Conservation (phyloP, 2,888 invertebrate genomes). For the Hipparchia semele region DNA sequence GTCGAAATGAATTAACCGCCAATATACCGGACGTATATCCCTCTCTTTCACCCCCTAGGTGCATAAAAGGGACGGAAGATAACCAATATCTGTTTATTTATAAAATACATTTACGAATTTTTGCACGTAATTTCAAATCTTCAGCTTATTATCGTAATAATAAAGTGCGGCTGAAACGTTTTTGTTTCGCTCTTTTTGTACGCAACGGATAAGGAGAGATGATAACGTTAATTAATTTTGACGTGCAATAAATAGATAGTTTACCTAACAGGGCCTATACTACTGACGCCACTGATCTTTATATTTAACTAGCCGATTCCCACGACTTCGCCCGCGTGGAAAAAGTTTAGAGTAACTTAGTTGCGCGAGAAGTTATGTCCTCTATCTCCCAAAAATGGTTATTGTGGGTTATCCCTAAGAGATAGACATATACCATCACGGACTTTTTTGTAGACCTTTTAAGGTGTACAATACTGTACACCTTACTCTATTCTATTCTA, state of each 20-base stretch:
- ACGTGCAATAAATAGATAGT: neutral
- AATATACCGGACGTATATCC: conserved; percentile 35
- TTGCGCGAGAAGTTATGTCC: no score
- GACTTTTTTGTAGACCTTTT: no score
- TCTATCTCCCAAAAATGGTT: no score
- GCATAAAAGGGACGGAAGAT: conserved; percentile 23
- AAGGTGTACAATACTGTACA: no score
- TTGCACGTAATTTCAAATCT: conserved; percentile 26
- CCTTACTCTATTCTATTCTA: no score
- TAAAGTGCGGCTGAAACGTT: conserved; percentile 27
- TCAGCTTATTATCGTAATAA: conserved; percentile 31
- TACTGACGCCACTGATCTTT: no score
- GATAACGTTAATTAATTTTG: conserved; percentile 13
- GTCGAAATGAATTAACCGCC: conserved; percentile 48
- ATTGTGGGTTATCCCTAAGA: no score
- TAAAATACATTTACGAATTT: conserved; percentile 18
- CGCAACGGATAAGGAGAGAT: conserved; percentile 1
- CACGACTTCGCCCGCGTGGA: no score
- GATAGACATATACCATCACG: no score
- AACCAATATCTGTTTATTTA: conserved; percentile 23
- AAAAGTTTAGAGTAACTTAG: no score
- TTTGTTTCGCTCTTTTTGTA: conserved; percentile 27
- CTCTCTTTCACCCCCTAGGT: conserved; percentile 27
- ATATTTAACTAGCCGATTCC: no score
- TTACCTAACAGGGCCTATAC: no score